A percentile compares a stretch with the other conserved stretches of the same genome.
Evolutionary conservation across 2,888 invertebrate species (phyloP).

Genomic region (Entomobrya proxima): DNA sequence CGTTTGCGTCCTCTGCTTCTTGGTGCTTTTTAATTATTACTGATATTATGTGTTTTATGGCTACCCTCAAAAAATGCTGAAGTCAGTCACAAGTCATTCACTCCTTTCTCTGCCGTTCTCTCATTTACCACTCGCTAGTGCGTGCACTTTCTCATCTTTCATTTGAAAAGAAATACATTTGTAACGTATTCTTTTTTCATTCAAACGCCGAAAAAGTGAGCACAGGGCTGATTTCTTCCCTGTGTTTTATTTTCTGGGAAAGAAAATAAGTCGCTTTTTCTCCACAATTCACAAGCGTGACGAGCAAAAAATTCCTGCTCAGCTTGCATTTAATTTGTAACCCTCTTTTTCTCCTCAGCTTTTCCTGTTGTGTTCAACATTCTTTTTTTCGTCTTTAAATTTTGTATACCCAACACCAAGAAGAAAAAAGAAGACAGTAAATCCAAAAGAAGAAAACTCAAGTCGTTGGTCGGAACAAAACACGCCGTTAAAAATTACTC

Average conservation of each 20-base stretch:
- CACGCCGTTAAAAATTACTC: conserved; percentile 43
- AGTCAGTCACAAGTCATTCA: conserved; percentile 55
- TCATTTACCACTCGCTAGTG: conserved; percentile 22
- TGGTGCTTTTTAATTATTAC: conserved; percentile 32
- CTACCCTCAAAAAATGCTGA: conserved; percentile 44
- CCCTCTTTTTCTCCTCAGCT: neutral
- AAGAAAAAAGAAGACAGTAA: neutral
- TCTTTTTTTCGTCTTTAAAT: conserved; percentile 1
- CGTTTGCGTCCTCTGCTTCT: conserved; percentile 10
- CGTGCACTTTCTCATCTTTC: conserved; percentile 4
- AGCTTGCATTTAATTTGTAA: conserved; percentile 23
- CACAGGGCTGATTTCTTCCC: neutral
- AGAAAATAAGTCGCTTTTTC: conserved; percentile 27
- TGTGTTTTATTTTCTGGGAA: neutral
- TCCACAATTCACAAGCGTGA: conserved; percentile 54
- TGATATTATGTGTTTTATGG: conserved; percentile 10
- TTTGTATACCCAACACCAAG: neutral
- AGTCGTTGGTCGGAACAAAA: conserved; percentile 17
- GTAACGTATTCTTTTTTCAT: neutral
- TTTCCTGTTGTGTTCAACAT: conserved; percentile 16
- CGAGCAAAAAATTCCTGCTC: conserved; percentile 34
- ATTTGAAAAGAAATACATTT: neutral
- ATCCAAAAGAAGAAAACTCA: neutral
- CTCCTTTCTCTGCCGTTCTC: conserved; percentile 3
- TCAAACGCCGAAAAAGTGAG: conserved; percentile 11